phyloP scores from a whole-genome alignment of 2,888 invertebrate genomes.

The Nipponacmea schrenckii region DNA sequence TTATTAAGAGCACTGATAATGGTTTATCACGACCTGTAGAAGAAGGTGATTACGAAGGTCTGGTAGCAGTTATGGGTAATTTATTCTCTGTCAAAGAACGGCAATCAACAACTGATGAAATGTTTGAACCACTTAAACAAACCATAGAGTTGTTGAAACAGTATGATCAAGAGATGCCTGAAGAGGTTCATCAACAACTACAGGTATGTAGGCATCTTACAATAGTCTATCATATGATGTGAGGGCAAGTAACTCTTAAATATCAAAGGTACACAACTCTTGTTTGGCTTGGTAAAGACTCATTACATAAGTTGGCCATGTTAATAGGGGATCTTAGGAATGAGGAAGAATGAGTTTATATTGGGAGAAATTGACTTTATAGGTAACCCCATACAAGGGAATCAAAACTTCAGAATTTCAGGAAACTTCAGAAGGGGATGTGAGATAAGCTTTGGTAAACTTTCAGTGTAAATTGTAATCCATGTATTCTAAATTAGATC shows the following conservation, averaged over 20 bases:
- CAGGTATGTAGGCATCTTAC: constrained; percentile 71
- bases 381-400: too few relatives aligned
- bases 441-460: too few relatives aligned
- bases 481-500: too few relatives aligned
- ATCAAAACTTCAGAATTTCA: too few relatives aligned
- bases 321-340: not conserved
- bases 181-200: constrained; percentile 90
- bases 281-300: not conserved
- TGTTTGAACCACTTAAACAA: constrained; percentile 94
- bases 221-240: not conserved
- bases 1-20: constrained; percentile 90
- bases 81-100: constrained; percentile 92
- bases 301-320: not conserved
- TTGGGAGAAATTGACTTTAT: not conserved
- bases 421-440: too few relatives aligned
- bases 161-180: constrained; percentile 96
- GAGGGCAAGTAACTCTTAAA: not conserved
- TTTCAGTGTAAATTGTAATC: too few relatives aligned
- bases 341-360: not conserved
- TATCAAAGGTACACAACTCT: not conserved
- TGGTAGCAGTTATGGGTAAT: constrained; percentile 94
- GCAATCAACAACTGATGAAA: constrained; percentile 86
- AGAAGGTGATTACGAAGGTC: constrained; percentile 88
- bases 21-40: constrained; percentile 82
- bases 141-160: constrained; percentile 91